A percentile compares a stretch with the other conserved stretches of the same genome.
Conservation (phyloP, 2,888 invertebrate species). For the Lobophora halterata region DNA sequence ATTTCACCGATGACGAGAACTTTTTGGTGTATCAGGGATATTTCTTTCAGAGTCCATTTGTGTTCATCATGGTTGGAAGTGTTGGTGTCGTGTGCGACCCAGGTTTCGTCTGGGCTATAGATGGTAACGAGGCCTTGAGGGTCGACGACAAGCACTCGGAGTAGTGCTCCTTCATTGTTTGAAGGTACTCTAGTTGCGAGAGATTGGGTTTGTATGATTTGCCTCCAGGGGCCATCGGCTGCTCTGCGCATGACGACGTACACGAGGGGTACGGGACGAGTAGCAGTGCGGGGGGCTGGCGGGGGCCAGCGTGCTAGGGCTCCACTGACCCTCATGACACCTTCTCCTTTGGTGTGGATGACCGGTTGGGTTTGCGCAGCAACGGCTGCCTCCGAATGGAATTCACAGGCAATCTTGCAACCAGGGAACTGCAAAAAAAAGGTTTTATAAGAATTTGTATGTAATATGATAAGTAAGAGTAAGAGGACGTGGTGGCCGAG, state of each 20-base stretch:
- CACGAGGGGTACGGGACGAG: conserved; percentile 82
- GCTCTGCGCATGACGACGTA: conserved; percentile 86
- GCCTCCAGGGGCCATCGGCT: conserved; percentile 83
- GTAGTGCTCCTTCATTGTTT: conserved; percentile 83
- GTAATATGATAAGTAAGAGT: not conserved
- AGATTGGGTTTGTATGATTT: conserved; percentile 84
- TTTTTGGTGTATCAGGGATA: conserved; percentile 87
- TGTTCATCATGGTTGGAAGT: conserved; percentile 72
- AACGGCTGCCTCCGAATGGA: conserved; percentile 83
- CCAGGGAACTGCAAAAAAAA: conserved; percentile 83
- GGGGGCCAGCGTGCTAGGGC: conserved; percentile 84
- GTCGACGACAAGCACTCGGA: conserved; percentile 85
- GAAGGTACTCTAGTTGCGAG: conserved; percentile 83
- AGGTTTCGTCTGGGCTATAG: conserved; percentile 84
- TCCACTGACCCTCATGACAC: conserved; percentile 83
- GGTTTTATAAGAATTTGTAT: conserved; percentile 8
- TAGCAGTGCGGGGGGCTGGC: conserved; percentile 79
- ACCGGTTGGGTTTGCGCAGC: conserved; percentile 85
- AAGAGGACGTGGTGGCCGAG: too few species aligned
- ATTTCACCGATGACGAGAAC: conserved; percentile 86
- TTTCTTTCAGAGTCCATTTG: conserved; percentile 84
- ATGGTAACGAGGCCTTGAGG: conserved; percentile 86
- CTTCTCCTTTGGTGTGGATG: conserved; percentile 85
- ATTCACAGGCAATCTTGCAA: conserved; percentile 86
- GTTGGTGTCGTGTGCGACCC: conserved; percentile 79